Evolutionary conservation across 2,888 invertebrate genomes (phyloP).

Genomic region (Germaria angustata): DNA sequence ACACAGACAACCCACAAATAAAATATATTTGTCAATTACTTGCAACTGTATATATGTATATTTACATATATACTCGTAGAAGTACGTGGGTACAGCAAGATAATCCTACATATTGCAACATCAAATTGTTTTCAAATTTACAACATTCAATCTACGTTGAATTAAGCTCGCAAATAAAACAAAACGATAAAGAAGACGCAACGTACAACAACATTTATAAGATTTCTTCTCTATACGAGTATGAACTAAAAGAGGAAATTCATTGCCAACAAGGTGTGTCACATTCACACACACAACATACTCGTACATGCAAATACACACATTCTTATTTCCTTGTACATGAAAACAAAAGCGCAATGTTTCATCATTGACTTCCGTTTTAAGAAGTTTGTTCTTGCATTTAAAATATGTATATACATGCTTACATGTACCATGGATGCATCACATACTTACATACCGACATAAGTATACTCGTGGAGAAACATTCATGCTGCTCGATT

Average conservation of each 20-base stretch:
- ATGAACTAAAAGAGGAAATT: conserved; percentile 67
- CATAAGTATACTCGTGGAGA: neutral
- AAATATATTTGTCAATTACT: conserved; percentile 30
- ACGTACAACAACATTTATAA: conserved; percentile 54
- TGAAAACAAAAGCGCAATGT: conserved; percentile 53
- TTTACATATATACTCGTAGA: neutral
- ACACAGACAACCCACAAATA: conserved; percentile 41
- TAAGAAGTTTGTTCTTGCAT: conserved; percentile 5
- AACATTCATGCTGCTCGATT: neutral
- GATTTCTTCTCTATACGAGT: conserved; percentile 46
- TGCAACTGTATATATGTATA: neutral
- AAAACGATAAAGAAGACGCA: conserved; percentile 20
- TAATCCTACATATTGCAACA: conserved; percentile 65
- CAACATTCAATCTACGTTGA: conserved; percentile 51
- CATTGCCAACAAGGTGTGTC: conserved; percentile 66
- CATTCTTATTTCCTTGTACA: neutral
- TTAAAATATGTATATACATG: neutral
- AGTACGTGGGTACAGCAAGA: conserved; percentile 40
- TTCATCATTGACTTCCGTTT: conserved; percentile 65
- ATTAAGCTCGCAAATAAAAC: conserved; percentile 49
- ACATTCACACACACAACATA: conserved; percentile 3
- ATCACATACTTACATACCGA: neutral
- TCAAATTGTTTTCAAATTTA: conserved; percentile 45
- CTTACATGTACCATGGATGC: neutral
- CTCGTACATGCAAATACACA: neutral